These are phyloP conservation scores for Escarpia spicata DNA, from an alignment of 2,888 invertebrate species.

Conservation along the genomic window DNA sequence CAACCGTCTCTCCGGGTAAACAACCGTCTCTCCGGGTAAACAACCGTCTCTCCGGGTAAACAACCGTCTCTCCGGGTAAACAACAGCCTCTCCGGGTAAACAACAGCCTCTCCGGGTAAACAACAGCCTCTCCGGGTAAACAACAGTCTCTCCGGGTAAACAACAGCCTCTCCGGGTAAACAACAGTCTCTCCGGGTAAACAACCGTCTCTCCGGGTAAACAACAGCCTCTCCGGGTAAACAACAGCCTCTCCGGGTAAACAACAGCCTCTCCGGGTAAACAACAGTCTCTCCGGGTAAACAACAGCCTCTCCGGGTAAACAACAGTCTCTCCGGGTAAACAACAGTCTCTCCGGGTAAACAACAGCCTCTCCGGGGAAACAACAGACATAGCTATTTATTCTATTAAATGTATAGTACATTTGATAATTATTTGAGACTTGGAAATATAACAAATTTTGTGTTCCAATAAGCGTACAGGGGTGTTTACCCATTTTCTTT, in stretches of 20 bases:
- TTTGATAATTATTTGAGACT: no score
- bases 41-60: slow-evolving; percentile 58
- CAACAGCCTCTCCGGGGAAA: slow-evolving; percentile 58
- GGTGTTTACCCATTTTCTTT: no score
- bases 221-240: slow-evolving; percentile 58
- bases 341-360: slow-evolving; percentile 58
- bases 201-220: no score
- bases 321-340: slow-evolving; percentile 58
- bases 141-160: slow-evolving; percentile 58
- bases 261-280: slow-evolving; percentile 58
- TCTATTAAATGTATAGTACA: no score
- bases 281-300: slow-evolving; percentile 58
- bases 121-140: slow-evolving; percentile 58
- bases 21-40: slow-evolving; percentile 58
- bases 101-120: slow-evolving; percentile 58
- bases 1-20: no score
- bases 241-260: slow-evolving; percentile 58
- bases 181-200: slow-evolving; percentile 58
- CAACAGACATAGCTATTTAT: no score
- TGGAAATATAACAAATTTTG: no score
- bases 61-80: slow-evolving; percentile 58
- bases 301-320: no score
- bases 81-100: slow-evolving; percentile 58
- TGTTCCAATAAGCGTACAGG: no score
- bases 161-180: no score